Percentiles rank a stretch among this genome's conserved stretches.
Evolutionary conservation across 2,888 invertebrate genomes (phyloP).

Genomic region (Malthinus seriepunctatus): DNA sequence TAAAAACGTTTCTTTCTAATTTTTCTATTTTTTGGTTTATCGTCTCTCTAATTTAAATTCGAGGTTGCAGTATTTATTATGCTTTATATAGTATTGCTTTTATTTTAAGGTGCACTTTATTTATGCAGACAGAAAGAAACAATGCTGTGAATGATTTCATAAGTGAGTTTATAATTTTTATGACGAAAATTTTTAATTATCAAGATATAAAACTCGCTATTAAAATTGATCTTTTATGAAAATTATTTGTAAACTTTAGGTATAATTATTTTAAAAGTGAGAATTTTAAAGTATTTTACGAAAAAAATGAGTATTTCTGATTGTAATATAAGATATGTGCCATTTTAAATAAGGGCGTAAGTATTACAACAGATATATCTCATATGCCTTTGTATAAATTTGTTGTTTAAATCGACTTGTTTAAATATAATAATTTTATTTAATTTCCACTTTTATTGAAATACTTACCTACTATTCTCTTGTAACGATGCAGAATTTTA

Average conservation of each 20-base stretch:
- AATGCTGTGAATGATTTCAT: constrained; percentile 29
- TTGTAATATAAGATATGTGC: not conserved
- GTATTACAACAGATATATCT: constrained; percentile 11
- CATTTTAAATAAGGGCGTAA: constrained; percentile 1
- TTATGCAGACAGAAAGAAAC: constrained; percentile 26
- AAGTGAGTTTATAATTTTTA: constrained; percentile 6
- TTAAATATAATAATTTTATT: constrained; percentile 29
- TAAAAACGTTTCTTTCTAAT: constrained; percentile 7
- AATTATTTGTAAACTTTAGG: constrained; percentile 26
- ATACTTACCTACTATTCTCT: not conserved
- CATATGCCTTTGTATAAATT: constrained; percentile 27
- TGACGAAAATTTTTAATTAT: constrained; percentile 1
- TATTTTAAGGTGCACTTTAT: constrained; percentile 23
- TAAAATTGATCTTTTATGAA: constrained; percentile 21
- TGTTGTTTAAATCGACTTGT: constrained; percentile 29
- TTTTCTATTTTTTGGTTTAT: constrained; percentile 11
- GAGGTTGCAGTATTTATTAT: not conserved
- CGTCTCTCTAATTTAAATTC: constrained; percentile 5
- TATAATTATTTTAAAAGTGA: constrained; percentile 29
- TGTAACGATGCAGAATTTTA: no score
- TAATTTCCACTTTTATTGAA: constrained; percentile 10
- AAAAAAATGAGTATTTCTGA: constrained; percentile 13
- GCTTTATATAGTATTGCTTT: not conserved
- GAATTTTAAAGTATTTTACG: constrained; percentile 27
- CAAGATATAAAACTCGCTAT: constrained; percentile 9